Evolutionary conservation across 2,888 invertebrate genomes (phyloP), one percentile per base, ranked within the genome.

Genomic region (Mesoligia furuncula): DNA sequence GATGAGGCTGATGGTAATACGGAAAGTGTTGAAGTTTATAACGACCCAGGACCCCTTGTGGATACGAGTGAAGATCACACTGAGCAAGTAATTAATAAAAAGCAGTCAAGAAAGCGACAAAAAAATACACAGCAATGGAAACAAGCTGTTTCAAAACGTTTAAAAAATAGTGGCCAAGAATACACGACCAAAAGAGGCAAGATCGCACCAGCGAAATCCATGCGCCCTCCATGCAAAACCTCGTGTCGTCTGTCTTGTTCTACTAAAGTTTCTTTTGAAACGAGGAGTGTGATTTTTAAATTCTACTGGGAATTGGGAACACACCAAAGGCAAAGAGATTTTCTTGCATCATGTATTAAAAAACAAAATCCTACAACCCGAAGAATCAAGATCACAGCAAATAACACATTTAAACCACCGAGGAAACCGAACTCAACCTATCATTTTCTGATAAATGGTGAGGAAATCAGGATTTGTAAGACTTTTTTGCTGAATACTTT

Each of bases 361-460:
- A 70, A 51, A 79, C 67, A 71, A 66, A 69, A 73, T 39, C 85
- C 85, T 81, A 67, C 79, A 85, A 76, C 73, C 75, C 83, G 83
- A 81, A 75, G 74, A 79, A 75, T 86, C 59, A 86, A 75, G 71
- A 76, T 80, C 72, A 48, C 78, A 75, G 77, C 36, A 74, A 80
- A 81, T 77, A 80, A 59, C 72, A 77, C 80, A 74, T 67, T 75
- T 81, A 81, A 76, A 65, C 59, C 71, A 77, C 77, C 77, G 7
- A 86, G 86, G 59, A 86, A 85, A 80, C 87, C 87, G 24, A 88
- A 87, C 73, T 73, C 84, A 9, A 77, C 80, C 77, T 86, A 83
- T 48, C 72, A 80, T 71, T 85, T 88, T 84, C 7, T 85, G 24
- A 77, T 81, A 79, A 59, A 75, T 80, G 75, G 72, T 65, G 13